These are phyloP conservation scores for Macropodus opercularis DNA, from an alignment of 2,797 vertebrate species.

Conservation along the genomic window DNA sequence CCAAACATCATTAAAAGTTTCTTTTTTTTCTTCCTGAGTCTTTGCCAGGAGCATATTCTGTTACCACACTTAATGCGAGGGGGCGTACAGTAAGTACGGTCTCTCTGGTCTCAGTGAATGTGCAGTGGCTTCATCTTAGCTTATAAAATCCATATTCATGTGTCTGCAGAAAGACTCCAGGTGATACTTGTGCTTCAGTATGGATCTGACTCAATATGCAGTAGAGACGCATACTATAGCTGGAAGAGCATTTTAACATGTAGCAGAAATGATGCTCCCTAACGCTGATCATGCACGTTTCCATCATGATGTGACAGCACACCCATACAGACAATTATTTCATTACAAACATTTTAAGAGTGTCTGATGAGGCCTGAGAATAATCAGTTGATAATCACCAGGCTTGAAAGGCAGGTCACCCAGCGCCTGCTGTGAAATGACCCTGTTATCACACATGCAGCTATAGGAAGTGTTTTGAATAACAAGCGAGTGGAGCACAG, in stretches of 20 bases:
- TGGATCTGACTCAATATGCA: too few species aligned
- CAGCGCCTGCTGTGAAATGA: constrained; percentile 6
- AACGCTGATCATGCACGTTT: too few species aligned
- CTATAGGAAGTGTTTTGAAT: constrained; percentile 5
- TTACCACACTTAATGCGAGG: neutral
- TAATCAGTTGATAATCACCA: constrained; percentile 35
- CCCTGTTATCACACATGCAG: constrained; percentile 17
- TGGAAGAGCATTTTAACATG: too few species aligned
- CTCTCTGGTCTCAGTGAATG: too few species aligned
- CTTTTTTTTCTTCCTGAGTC: neutral
- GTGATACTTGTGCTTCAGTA: too few species aligned
- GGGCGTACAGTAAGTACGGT: too few species aligned
- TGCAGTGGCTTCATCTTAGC: too few species aligned
- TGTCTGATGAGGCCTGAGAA: constrained; percentile 18
- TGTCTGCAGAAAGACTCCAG: too few species aligned
- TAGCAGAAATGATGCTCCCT: too few species aligned
- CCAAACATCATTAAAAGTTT: neutral
- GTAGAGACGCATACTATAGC: too few species aligned
- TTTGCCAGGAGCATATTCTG: neutral
- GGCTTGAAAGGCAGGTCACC: constrained; percentile 12
- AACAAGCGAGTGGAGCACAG: neutral
- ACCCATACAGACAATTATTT: neutral
- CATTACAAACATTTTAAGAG: constrained; percentile 13
- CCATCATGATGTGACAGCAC: neutral
- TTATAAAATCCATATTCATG: too few species aligned